A percentile compares a stretch with the other conserved stretches of the same genome.
Conservation (phyloP, 2,113 vertebrate species). For the Tyrannus savana region DNA sequence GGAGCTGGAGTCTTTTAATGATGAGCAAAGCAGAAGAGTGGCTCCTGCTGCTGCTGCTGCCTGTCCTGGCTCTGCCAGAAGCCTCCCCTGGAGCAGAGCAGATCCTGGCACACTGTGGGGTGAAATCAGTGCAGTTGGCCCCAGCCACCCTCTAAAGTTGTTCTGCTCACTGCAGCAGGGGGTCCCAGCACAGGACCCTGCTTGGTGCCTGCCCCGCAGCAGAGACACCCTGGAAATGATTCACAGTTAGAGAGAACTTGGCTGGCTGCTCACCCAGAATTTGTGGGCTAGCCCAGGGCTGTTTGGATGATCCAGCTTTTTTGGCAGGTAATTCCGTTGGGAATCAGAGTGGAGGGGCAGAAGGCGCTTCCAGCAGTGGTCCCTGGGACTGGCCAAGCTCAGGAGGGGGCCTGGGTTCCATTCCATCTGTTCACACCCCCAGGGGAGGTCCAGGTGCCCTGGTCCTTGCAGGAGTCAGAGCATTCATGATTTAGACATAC, state of each 20-base stretch:
- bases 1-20: background rate
- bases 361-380: background rate
- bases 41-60: background rate
- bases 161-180: background rate
- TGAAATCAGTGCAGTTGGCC: background rate
- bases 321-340: background rate
- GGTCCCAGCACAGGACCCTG: background rate
- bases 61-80: background rate
- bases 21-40: slow-evolving; percentile 26
- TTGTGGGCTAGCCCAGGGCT: background rate
- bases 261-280: background rate
- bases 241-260: background rate
- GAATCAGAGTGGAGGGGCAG: background rate
- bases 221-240: background rate
- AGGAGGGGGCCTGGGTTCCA: background rate
- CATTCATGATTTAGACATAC: background rate
- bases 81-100: background rate
- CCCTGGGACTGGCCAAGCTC: background rate
- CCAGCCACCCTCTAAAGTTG: background rate
- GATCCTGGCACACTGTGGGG: background rate
- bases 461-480: background rate
- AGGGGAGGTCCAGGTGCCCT: no score
- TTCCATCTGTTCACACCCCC: background rate
- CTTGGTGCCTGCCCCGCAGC: background rate
- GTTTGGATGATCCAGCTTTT: background rate